phyloP scores from a whole-genome alignment of 2,113 vertebrate genomes.

The Pitta sordida region DNA sequence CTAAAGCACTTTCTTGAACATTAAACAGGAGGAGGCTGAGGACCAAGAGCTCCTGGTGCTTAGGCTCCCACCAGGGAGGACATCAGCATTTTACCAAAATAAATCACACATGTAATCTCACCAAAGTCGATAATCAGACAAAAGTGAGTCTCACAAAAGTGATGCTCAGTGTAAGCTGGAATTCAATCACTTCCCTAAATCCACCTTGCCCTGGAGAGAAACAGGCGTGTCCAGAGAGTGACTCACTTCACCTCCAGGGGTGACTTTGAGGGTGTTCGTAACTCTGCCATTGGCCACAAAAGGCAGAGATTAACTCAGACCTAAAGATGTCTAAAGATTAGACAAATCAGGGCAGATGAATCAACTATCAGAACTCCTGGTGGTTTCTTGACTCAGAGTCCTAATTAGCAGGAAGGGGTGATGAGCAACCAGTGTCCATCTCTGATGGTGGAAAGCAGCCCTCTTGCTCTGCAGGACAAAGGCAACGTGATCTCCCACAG shows the following conservation, averaged over 20 bases:
- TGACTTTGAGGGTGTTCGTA: neutral
- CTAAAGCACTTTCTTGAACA: neutral
- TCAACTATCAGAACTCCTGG: neutral
- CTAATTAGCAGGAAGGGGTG: neutral
- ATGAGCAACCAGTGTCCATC: neutral
- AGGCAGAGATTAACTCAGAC: neutral
- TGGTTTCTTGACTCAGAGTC: neutral
- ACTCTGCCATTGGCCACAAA: neutral
- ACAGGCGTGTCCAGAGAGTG: accelerated
- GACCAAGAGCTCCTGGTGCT: neutral
- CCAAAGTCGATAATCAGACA: neutral
- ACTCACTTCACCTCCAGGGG: accelerated
- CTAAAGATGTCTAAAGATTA: neutral
- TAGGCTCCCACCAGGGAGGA: neutral
- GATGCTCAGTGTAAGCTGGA: neutral
- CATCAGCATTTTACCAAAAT: neutral
- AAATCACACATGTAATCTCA: accelerated
- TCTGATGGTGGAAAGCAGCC: neutral
- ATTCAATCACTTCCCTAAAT: neutral
- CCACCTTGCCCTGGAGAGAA: accelerated
- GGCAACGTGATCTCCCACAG: accelerated
- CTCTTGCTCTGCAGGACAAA: neutral
- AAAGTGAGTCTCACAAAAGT: neutral
- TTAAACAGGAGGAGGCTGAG: neutral
- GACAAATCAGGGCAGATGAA: neutral